Base-by-base conservation (phyloP, 2,797 vertebrate species). In the Crocidura indochinensis region DNA sequence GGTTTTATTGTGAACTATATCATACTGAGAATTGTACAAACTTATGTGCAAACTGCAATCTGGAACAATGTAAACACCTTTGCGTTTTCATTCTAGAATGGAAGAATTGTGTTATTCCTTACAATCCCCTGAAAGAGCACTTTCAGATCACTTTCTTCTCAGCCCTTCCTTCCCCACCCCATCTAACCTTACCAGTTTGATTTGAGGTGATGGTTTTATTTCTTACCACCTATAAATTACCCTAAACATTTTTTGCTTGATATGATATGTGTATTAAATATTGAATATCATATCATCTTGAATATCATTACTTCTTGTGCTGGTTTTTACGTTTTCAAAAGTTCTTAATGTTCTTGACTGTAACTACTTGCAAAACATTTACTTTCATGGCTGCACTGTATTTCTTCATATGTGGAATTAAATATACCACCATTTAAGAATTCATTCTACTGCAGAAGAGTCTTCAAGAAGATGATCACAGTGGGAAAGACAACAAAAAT, bases 271-370 rank as follows among this genome's bases (percentile, higher is more conserved):
- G 20, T 76, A 29, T 49, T 17, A 24, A 4, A 68, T 56, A 14
- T 17, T 56, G 38, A 38, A 38, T 38, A 5, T 56, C 53, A 14
- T 86, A 68, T 76, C 65, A 17, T 56, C 53, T 56, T 56, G 38
- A 38, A 38, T 38, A 38, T 56, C 53, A 14, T 86, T 68, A 24
- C 27, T 76, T 67, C 47, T 24, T 81, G 51, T 71, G 72, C 29
- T 89, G 44, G 12, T 1, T 74, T 84, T 91, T 80, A 19, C 29
- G 19, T 76, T 90, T 79, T 83, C 83, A 74, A 82, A 56, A 71
- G 14, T 15, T 7, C 29, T 38, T 69, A 38, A 31, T 62, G 47
- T 24, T 82, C 11, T 11, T 29, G 46, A 82, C 22, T 8, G 20
- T n/a, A 67, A 46, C 44, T 85, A 2, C 44, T 14, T 15, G 10